These are phyloP conservation scores for Peromyscus attwateri DNA, from an alignment of 2,797 vertebrate genomes.

Conservation along the genomic window DNA sequence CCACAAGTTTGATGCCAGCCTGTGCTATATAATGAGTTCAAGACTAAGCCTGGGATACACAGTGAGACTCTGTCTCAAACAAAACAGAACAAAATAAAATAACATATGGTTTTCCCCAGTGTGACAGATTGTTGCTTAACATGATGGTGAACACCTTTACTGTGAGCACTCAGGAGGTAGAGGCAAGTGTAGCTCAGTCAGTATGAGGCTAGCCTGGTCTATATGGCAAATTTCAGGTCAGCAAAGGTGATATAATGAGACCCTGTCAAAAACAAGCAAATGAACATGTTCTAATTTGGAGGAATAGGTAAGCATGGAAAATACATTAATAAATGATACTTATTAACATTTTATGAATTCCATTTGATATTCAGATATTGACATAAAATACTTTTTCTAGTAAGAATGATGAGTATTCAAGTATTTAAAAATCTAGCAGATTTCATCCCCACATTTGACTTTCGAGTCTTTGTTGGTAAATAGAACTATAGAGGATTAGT, in stretches of 20 bases:
- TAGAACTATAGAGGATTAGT: too few relatives aligned
- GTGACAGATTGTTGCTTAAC: background rate
- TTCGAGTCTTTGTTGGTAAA: too few relatives aligned
- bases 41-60: background rate
- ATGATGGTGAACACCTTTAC: background rate
- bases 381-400: constrained; percentile 46
- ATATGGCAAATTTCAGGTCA: background rate
- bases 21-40: background rate
- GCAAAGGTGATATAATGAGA: background rate
- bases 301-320: constrained; percentile 24
- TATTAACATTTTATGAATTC: constrained; percentile 49
- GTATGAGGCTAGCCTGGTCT: background rate
- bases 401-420: constrained; percentile 14
- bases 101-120: background rate
- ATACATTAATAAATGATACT: constrained; percentile 34
- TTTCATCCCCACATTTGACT: too few relatives aligned
- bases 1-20: background rate
- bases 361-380: constrained; percentile 15
- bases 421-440: constrained; percentile 6
- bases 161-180: background rate
- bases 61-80: background rate
- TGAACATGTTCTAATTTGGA: constrained; percentile 10
- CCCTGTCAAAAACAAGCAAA: background rate
- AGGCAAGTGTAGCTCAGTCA: background rate
- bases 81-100: background rate